Evolutionary conservation across 2,797 vertebrate species (phyloP).

Genomic region (Mareca strepera): DNA sequence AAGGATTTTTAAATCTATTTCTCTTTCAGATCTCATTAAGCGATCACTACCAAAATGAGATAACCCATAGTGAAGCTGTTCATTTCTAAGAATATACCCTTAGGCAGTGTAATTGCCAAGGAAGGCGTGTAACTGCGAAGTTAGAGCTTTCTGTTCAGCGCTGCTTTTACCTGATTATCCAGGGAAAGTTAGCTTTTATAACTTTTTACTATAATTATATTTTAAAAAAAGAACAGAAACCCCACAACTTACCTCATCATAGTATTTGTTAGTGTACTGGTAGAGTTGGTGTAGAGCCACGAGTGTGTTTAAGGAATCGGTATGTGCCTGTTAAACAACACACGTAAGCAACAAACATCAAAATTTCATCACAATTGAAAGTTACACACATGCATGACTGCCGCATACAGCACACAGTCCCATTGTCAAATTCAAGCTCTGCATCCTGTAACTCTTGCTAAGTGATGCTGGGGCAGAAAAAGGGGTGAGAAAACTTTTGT

Average conservation of each 20-base stretch:
- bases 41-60: neutral
- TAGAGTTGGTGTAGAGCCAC: constrained; percentile 96
- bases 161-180: neutral
- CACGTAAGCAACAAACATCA: constrained; percentile 30
- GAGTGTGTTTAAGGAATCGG: constrained; percentile 93
- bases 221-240: neutral
- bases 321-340: constrained; percentile 85
- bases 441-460: neutral
- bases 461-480: neutral
- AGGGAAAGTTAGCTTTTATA: neutral
- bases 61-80: neutral
- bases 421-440: neutral
- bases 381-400: neutral
- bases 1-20: neutral
- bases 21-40: neutral
- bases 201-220: neutral
- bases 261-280: constrained; percentile 98
- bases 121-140: neutral
- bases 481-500: neutral
- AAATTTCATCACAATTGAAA: neutral
- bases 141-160: neutral
- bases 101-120: neutral
- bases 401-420: neutral
- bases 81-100: neutral
- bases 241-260: constrained; percentile 87